phyloP scores from a whole-genome alignment of 2,113 vertebrate genomes.

The Paradoxurus hermaphroditus region DNA sequence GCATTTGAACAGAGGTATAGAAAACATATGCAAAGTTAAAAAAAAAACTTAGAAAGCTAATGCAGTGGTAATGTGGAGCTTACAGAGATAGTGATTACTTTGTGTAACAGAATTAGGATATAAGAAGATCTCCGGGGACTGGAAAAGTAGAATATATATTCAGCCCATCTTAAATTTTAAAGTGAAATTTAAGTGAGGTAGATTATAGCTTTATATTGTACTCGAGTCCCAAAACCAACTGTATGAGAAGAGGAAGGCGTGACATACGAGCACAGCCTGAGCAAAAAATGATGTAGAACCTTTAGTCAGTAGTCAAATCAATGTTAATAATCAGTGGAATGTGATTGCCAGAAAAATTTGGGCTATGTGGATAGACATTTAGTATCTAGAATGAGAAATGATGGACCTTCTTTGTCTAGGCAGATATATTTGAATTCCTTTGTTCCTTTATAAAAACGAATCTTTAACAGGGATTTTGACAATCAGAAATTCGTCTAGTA shows the following conservation, averaged over 20 bases:
- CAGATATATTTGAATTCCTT: background rate
- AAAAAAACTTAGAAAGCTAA: background rate
- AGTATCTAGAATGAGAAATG: conserved; percentile 11
- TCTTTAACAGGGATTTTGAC: background rate
- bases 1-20: background rate
- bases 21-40: background rate
- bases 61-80: background rate
- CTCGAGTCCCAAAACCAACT: background rate
- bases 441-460: background rate
- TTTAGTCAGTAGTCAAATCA: background rate
- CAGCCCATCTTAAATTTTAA: background rate
- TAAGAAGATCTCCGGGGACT: background rate
- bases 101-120: background rate
- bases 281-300: background rate
- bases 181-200: background rate
- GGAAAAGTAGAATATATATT: background rate
- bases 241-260: background rate
- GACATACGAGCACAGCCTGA: background rate
- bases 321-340: background rate
- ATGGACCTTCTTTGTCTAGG: background rate
- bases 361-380: background rate
- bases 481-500: background rate
- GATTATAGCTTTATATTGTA: background rate
- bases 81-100: background rate
- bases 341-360: background rate